A percentile compares a stretch with the other conserved stretches of the same genome.
These are phyloP conservation scores for Fulmarus glacialis DNA, from an alignment of 2,113 vertebrate species.

Conservation along the genomic window DNA sequence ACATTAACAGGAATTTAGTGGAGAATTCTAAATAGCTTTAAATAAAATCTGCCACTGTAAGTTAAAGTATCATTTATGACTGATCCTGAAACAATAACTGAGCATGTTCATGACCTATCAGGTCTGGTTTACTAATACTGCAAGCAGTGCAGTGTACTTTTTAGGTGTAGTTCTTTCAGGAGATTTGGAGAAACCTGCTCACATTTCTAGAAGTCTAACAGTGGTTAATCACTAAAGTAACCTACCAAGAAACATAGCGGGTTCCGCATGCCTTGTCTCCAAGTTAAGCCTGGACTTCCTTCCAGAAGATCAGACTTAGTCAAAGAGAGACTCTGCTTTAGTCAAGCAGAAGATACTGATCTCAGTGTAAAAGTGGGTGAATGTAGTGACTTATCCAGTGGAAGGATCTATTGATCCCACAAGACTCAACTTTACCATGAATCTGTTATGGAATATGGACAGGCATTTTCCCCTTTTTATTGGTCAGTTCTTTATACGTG, in stretches of 20 bases:
- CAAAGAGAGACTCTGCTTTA: not conserved
- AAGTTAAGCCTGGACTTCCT: not conserved
- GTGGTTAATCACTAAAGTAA: not conserved
- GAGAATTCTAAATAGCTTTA: not conserved
- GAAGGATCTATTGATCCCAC: not conserved
- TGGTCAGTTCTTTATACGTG: not conserved
- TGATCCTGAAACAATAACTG: not conserved
- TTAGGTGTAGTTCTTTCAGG: not conserved
- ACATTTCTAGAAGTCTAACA: not conserved
- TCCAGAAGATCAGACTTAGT: not conserved
- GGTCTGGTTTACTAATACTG: not conserved
- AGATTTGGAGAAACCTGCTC: not conserved
- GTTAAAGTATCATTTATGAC: not conserved
- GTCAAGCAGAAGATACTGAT: not conserved
- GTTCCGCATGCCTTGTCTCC: not conserved
- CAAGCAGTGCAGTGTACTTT: not conserved
- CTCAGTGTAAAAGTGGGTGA: not conserved
- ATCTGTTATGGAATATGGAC: not conserved
- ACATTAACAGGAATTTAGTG: not conserved
- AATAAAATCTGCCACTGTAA: not conserved
- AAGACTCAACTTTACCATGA: not conserved
- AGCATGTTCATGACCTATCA: not conserved
- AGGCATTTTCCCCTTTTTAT: not conserved
- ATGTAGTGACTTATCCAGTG: not conserved
- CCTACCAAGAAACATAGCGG: too few species aligned